Evolutionary conservation across 2,797 vertebrate genomes (phyloP).

Genomic region (Sebastes jordani): DNA sequence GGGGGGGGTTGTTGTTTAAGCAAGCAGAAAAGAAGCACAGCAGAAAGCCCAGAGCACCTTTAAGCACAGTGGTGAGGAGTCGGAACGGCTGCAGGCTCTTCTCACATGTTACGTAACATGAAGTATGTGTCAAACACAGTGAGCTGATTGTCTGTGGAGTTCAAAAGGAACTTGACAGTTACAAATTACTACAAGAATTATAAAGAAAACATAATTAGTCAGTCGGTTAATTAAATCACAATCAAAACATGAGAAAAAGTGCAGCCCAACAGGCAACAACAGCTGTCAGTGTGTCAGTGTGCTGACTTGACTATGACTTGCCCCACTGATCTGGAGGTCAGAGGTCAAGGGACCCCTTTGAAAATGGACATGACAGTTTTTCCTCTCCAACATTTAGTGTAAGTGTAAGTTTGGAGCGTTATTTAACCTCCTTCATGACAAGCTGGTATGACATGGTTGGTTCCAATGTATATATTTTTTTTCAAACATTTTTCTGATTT

Average conservation of each 20-base stretch:
- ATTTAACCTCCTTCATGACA: no score
- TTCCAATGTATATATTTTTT: no score
- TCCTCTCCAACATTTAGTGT: fast-evolving
- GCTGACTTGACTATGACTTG: no score
- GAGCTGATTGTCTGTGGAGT: not conserved
- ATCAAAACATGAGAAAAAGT: no score
- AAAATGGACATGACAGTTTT: no score
- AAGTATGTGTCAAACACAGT: not conserved
- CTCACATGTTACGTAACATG: constrained; percentile 39
- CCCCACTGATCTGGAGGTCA: no score
- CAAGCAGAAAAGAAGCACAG: constrained; percentile 9
- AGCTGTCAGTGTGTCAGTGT: no score
- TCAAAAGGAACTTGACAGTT: not conserved
- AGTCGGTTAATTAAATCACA: not conserved
- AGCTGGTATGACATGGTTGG: no score
- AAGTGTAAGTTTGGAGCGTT: no score
- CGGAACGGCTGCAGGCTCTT: not conserved
- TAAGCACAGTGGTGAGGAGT: not conserved
- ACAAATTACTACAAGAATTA: not conserved
- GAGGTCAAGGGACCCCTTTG: no score
- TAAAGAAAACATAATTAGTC: not conserved
- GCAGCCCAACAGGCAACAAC: no score
- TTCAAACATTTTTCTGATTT: fast-evolving
- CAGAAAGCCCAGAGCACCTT: constrained; percentile 10
- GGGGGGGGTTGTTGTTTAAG: not conserved